These are phyloP conservation scores for Plotosus lineatus DNA, from an alignment of 2,113 vertebrate genomes.

Conservation along the genomic window DNA sequence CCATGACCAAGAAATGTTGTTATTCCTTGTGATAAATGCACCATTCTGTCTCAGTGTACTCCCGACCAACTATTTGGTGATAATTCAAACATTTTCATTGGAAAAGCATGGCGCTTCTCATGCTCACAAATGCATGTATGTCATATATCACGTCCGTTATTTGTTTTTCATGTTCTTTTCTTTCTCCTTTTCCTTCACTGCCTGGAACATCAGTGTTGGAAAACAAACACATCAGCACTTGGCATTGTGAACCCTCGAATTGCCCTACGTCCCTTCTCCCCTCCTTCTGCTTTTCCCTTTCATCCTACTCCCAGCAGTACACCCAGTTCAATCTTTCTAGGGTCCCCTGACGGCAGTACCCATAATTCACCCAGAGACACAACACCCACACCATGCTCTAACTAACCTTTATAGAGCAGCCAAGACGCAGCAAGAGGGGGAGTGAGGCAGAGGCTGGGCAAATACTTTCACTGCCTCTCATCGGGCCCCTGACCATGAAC, in stretches of 20 bases:
- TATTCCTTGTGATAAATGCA: conserved; percentile 40
- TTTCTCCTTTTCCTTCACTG: conserved; percentile 58
- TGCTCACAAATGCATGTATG: conserved; percentile 66
- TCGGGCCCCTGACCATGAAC: conserved; percentile 62
- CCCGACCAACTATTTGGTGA: conserved; percentile 50
- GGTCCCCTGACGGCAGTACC: conserved; percentile 73
- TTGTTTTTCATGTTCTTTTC: conserved; percentile 69
- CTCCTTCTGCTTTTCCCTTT: conserved; percentile 61
- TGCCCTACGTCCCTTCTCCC: conserved; percentile 63
- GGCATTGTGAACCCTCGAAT: conserved; percentile 72
- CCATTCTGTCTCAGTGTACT: conserved; percentile 20
- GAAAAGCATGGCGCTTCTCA: conserved; percentile 63
- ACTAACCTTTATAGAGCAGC: conserved; percentile 72
- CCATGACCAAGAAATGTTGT: conserved; percentile 12
- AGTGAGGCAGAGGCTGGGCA: conserved; percentile 60
- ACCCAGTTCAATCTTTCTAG: conserved; percentile 70
- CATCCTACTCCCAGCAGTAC: conserved; percentile 71
- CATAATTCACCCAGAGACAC: conserved; percentile 75
- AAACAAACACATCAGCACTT: conserved; percentile 79
- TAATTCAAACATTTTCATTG: conserved; percentile 58
- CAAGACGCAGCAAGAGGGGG: conserved; percentile 64
- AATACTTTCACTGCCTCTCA: conserved; percentile 63
- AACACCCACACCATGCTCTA: conserved; percentile 74
- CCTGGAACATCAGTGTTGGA: conserved; percentile 73
- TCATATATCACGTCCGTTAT: conserved; percentile 71